Conservation (phyloP, 2,797 vertebrate genomes). For the Ctenopoma multispine region DNA sequence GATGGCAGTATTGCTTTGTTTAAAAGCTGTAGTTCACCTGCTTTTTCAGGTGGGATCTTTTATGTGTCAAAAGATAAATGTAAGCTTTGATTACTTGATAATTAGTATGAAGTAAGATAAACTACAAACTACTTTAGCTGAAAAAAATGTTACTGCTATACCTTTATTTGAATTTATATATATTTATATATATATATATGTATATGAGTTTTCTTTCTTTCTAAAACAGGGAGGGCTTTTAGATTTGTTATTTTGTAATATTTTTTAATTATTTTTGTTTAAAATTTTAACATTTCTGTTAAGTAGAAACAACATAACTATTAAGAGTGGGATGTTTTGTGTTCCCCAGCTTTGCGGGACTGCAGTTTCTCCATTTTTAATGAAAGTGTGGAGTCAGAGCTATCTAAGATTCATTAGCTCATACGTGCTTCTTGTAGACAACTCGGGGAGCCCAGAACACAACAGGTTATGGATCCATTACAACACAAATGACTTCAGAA, state of each 20-base stretch:
- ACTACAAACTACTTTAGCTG: slow-evolving; percentile 1
- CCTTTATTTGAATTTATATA: neutral
- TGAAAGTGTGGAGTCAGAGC: slow-evolving; percentile 51
- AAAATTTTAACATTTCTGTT: neutral
- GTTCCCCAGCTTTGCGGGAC: slow-evolving; percentile 16
- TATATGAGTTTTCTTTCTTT: too few relatives aligned
- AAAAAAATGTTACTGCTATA: slow-evolving; percentile 2
- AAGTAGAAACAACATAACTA: neutral
- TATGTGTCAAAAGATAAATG: slow-evolving; percentile 8
- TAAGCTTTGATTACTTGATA: slow-evolving; percentile 32
- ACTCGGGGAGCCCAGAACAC: slow-evolving; percentile 47
- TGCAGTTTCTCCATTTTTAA: slow-evolving; percentile 47
- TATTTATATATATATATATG: neutral
- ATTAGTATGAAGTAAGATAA: neutral
- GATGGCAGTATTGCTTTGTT: slow-evolving; percentile 74
- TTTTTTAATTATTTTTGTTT: too few relatives aligned
- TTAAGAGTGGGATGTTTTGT: slow-evolving; percentile 17
- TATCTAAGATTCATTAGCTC: slow-evolving; percentile 64
- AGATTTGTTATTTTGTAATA: too few relatives aligned
- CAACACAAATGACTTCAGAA: slow-evolving; percentile 67
- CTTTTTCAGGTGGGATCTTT: slow-evolving; percentile 8
- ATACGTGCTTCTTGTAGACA: slow-evolving; percentile 55
- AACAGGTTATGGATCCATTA: slow-evolving; percentile 63
- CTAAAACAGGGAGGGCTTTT: too few relatives aligned
- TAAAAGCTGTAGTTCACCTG: slow-evolving; percentile 6